These are phyloP conservation scores for Deroplatys truncata DNA, from an alignment of 2,888 invertebrate genomes.

Conservation along the genomic window DNA sequence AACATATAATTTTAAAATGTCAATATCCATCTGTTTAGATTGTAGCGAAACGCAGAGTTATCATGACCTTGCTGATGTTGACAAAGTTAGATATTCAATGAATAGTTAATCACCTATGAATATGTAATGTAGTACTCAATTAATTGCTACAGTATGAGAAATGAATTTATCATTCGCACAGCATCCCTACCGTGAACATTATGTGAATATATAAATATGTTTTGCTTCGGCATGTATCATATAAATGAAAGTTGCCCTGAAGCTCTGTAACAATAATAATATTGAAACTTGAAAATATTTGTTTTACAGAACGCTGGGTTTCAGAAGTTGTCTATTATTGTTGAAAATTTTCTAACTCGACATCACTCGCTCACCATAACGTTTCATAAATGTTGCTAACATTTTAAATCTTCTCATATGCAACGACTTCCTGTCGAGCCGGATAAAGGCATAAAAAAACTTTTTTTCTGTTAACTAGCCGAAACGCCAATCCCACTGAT, in stretches of 20 bases:
- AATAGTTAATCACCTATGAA: neutral
- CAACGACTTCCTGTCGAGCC: too few relatives aligned
- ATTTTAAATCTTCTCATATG: too few relatives aligned
- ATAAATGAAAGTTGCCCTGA: neutral
- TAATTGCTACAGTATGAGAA: neutral
- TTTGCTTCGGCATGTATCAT: neutral
- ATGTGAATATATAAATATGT: neutral
- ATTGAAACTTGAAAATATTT: too few relatives aligned
- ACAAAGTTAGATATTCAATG: neutral
- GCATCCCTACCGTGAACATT: neutral
- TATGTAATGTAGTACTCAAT: neutral
- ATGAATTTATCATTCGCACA: neutral
- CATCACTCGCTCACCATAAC: too few relatives aligned
- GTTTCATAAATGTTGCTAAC: too few relatives aligned
- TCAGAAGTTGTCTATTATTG: too few relatives aligned
- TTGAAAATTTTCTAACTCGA: too few relatives aligned
- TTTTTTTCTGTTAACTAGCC: too few relatives aligned
- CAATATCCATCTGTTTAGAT: neutral
- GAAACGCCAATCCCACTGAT: too few relatives aligned
- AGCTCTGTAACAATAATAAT: neutral
- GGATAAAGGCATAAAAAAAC: too few relatives aligned
- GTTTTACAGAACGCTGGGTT: too few relatives aligned
- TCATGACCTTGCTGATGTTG: neutral
- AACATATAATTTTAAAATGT: neutral
- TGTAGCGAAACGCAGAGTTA: neutral